Conservation (phyloP, 2,113 vertebrate genomes). For the Hydropotes inermis region DNA sequence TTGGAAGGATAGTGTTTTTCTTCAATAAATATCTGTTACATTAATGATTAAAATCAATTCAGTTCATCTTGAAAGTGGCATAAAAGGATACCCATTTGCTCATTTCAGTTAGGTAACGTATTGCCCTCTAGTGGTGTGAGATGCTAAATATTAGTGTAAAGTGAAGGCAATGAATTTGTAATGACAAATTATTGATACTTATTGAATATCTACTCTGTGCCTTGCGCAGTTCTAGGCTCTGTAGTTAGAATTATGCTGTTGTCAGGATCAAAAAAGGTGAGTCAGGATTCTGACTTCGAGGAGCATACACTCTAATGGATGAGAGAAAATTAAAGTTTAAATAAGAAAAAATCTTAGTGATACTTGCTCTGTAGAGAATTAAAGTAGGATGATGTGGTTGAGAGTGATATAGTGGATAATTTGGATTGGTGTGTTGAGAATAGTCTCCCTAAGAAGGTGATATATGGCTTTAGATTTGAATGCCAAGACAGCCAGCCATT, state of each 20-base stretch:
- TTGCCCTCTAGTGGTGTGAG: constrained; percentile 83
- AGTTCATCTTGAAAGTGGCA: constrained; percentile 71
- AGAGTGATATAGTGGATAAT: not conserved
- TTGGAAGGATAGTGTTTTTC: constrained; percentile 25
- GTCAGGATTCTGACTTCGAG: not conserved
- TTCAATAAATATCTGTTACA: constrained; percentile 76
- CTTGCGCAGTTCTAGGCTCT: not conserved
- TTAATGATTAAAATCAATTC: constrained; percentile 81
- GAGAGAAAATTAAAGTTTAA: not conserved
- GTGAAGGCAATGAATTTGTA: not conserved
- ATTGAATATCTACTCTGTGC: not conserved
- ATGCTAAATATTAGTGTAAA: constrained; percentile 42
- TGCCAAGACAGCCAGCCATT: not conserved
- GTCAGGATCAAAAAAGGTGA: not conserved
- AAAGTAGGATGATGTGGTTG: not conserved
- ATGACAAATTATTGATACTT: not conserved
- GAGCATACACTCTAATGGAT: not conserved
- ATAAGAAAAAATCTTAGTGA: not conserved
- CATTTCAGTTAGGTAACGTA: constrained; percentile 79
- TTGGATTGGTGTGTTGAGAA: not conserved
- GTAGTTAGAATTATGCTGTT: not conserved
- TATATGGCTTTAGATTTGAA: not conserved
- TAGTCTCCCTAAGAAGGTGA: not conserved
- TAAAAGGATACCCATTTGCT: constrained; percentile 51
- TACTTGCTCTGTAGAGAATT: not conserved